A percentile compares a stretch with the other conserved stretches of the same genome.
These are phyloP conservation scores for Diploptera punctata DNA, from an alignment of 2,888 invertebrate genomes.

Conservation along the genomic window DNA sequence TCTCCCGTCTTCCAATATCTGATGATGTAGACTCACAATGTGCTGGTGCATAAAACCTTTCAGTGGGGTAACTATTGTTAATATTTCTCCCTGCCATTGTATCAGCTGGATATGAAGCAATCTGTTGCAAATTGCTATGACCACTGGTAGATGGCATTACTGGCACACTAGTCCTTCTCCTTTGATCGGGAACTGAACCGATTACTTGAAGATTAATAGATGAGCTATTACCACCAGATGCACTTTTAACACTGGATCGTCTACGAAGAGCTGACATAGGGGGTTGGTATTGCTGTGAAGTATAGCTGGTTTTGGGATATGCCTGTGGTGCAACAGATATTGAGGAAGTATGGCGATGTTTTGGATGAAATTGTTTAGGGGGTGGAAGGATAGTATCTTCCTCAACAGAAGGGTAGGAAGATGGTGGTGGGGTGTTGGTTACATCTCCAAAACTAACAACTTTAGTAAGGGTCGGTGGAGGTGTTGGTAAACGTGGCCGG, in stretches of 20 bases:
- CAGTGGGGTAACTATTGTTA: not conserved
- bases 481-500: conserved; percentile 52
- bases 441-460: conserved; percentile 44
- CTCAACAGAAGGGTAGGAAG: not conserved
- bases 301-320: not conserved
- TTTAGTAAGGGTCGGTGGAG: conserved; percentile 47
- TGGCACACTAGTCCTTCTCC: conserved; percentile 51
- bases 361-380: conserved; percentile 53
- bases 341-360: conserved; percentile 51
- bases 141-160: conserved; percentile 37
- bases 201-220: not conserved
- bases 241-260: conserved; percentile 53
- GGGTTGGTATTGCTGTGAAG: conserved; percentile 26
- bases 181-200: not conserved
- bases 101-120: conserved; percentile 22
- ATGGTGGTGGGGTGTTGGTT: conserved; percentile 21
- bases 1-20: not conserved
- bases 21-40: not conserved
- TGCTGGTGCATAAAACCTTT: not conserved
- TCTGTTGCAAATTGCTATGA: conserved; percentile 15
- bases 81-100: conserved; percentile 7
- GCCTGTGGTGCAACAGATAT: conserved; percentile 17
- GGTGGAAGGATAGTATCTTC: conserved; percentile 53
- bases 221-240: conserved; percentile 43
- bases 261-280: conserved; percentile 51